Evolutionary conservation across 2,797 vertebrate species (phyloP).

Genomic region (Oryzias sinensis): DNA sequence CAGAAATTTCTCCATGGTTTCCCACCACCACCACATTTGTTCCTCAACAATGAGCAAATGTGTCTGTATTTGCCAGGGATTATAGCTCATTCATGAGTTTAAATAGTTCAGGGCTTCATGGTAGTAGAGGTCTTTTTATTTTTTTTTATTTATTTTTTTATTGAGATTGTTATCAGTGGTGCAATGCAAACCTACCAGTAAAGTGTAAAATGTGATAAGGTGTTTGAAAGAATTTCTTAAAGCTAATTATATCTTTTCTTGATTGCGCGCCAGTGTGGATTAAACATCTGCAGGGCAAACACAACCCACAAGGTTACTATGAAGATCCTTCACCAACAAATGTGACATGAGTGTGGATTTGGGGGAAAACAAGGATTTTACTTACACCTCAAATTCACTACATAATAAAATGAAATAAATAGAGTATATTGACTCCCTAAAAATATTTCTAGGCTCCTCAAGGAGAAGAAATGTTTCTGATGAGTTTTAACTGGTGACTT

Average conservation of each 20-base stretch:
- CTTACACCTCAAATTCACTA: no score
- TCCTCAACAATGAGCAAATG: constrained; percentile 16
- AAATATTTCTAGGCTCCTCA: no score
- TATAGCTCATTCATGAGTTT: constrained; percentile 3
- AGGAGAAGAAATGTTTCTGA: no score
- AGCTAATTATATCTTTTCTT: constrained; percentile 61
- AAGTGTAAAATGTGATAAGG: constrained; percentile 33
- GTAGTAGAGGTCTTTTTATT: background rate
- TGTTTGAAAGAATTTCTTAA: constrained; percentile 36
- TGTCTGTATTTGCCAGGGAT: constrained; percentile 2
- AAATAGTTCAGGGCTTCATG: background rate
- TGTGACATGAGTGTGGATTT: constrained; percentile 8
- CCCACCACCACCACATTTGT: constrained; percentile 28
- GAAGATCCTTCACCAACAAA: constrained; percentile 13
- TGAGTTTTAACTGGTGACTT: no score
- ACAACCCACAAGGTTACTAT: constrained; percentile 27
- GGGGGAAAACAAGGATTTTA: background rate
- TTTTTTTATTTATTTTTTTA: background rate
- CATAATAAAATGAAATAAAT: no score
- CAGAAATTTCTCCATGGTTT: constrained; percentile 34
- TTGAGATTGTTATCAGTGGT: background rate
- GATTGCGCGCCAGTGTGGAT: constrained; percentile 43
- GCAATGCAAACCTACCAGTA: background rate
- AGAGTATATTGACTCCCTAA: no score
- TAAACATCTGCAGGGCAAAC: constrained; percentile 57